Evolutionary conservation across 2,797 vertebrate species (phyloP).

Genomic region (Simalia tracyae): DNA sequence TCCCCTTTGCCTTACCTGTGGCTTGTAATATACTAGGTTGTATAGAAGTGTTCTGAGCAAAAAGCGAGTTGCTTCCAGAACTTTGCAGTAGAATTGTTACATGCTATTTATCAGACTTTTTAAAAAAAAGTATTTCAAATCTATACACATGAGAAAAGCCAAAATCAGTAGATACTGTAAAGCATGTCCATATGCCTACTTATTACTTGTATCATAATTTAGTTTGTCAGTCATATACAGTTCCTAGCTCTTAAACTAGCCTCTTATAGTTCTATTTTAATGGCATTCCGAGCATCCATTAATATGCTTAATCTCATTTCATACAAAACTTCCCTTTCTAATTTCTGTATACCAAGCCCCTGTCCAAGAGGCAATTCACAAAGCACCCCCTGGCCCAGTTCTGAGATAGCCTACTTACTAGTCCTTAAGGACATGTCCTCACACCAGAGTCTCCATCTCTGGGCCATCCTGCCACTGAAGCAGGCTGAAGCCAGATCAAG

Average conservation of each 20-base stretch:
- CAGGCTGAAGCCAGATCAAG: background rate
- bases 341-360: background rate
- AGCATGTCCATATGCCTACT: background rate
- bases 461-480: background rate
- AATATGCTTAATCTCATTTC: background rate
- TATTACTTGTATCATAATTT: background rate
- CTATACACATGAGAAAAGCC: background rate
- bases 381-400: background rate
- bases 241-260: background rate
- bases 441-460: background rate
- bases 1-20: background rate
- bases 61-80: background rate
- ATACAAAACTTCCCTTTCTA: background rate
- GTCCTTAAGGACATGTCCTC: background rate
- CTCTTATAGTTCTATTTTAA: background rate
- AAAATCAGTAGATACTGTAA: background rate
- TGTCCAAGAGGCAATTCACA: background rate
- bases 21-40: background rate
- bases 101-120: background rate
- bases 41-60: background rate
- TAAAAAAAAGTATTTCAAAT: background rate
- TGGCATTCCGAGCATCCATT: background rate
- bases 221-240: background rate
- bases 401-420: background rate
- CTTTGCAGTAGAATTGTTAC: background rate